phyloP scores from a whole-genome alignment of 2,797 vertebrate genomes.

The Rousettus madagascariensis region DNA sequence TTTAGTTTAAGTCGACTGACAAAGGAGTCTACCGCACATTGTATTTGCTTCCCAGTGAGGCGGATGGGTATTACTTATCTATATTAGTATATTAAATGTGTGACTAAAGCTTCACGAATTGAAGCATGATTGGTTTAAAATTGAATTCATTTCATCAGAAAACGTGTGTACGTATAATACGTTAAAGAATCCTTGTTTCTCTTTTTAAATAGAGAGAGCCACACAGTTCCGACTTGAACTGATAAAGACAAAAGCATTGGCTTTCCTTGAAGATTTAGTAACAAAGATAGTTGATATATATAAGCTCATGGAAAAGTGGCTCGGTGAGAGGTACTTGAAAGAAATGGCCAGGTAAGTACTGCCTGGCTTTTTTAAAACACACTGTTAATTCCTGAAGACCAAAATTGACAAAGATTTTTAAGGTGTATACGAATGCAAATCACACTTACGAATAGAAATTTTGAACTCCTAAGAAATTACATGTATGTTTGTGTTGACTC shows the following conservation, averaged over 20 bases:
- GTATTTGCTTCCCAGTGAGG: neutral
- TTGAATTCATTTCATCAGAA: neutral
- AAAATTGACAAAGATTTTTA: neutral
- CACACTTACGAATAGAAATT: neutral
- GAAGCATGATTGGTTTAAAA: neutral
- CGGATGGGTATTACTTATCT: neutral
- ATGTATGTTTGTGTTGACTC: neutral
- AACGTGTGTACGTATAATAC: neutral
- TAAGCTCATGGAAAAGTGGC: slow-evolving; percentile 88
- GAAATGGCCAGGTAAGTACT: slow-evolving; percentile 91
- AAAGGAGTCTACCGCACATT: neutral
- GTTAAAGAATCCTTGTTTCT: neutral
- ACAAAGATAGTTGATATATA: slow-evolving; percentile 84
- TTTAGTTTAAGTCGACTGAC: slow-evolving; percentile 8
- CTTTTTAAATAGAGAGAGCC: slow-evolving; percentile 84
- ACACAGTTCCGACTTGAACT: slow-evolving; percentile 87
- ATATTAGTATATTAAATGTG: neutral
- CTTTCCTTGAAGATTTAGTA: slow-evolving; percentile 84
- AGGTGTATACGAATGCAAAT: neutral
- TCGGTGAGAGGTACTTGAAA: slow-evolving; percentile 86
- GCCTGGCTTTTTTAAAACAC: neutral
- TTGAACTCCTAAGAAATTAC: neutral
- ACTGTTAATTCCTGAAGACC: neutral
- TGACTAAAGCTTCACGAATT: neutral
- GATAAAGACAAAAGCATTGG: slow-evolving; percentile 88